Percentiles rank a stretch among this genome's conserved stretches.
Evolutionary conservation across 2,797 vertebrate genomes (phyloP).

Genomic region (Myripristis jacobus): DNA sequence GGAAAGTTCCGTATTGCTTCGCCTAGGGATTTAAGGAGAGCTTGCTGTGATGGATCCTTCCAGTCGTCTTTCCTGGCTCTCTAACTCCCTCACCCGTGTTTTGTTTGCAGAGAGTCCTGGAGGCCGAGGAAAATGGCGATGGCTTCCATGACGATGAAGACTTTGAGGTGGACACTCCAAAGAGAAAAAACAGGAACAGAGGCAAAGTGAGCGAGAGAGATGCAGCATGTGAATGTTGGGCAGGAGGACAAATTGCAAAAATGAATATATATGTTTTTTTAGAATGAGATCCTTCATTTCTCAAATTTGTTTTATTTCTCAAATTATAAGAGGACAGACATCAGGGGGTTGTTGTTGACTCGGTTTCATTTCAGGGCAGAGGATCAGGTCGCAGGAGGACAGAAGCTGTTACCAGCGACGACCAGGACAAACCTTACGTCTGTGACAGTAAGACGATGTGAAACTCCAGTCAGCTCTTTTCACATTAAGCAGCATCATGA

Average conservation of each 20-base stretch:
- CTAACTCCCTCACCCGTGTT: not conserved
- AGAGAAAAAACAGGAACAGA: constrained; percentile 95
- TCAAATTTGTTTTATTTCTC: not conserved
- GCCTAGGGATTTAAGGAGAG: no score
- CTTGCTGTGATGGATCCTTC: no score
- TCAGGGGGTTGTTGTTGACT: not conserved
- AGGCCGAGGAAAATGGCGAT: constrained; percentile 95
- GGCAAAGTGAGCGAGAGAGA: constrained; percentile 87
- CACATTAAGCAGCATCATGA: constrained; percentile 12
- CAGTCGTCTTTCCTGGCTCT: no score
- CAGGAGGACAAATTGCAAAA: no score
- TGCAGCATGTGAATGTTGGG: not conserved
- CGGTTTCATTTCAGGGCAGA: constrained; percentile 88
- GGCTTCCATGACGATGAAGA: constrained; percentile 95
- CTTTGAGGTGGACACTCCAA: constrained; percentile 94
- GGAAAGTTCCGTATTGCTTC: no score
- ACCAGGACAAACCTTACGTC: constrained; percentile 98
- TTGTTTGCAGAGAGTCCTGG: constrained; percentile 90
- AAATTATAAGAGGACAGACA: no score
- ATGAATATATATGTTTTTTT: not conserved
- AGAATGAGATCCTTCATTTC: not conserved
- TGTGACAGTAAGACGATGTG: constrained; percentile 93
- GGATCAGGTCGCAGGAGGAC: constrained; percentile 91
- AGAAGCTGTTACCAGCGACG: constrained; percentile 89
- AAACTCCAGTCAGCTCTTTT: not conserved